These are phyloP conservation scores for Gadopsis marmoratus DNA, from an alignment of 2,797 vertebrate genomes.

Conservation along the genomic window DNA sequence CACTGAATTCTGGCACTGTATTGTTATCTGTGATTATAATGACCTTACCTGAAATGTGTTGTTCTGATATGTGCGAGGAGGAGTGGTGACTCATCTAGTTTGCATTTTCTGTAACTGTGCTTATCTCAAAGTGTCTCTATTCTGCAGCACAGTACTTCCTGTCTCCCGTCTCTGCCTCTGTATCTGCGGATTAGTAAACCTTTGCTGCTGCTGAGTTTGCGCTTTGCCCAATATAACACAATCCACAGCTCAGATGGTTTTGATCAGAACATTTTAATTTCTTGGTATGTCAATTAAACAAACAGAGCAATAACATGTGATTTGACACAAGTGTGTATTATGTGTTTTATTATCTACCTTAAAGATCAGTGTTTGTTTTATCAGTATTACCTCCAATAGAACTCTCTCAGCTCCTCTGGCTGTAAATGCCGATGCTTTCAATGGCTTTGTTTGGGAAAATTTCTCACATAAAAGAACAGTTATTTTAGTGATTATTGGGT, in stretches of 20 bases:
- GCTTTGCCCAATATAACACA: conserved; percentile 39
- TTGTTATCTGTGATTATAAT: conserved; percentile 82
- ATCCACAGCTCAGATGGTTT: conserved; percentile 41
- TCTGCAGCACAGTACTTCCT: conserved; percentile 70
- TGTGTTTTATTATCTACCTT: neutral
- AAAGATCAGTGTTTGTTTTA: conserved; percentile 14
- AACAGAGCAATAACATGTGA: conserved; percentile 7
- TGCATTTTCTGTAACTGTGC: conserved; percentile 75
- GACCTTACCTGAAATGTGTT: conserved; percentile 80
- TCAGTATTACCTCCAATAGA: conserved; percentile 11
- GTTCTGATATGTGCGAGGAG: conserved; percentile 69
- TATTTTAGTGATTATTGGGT: conserved; percentile 38
- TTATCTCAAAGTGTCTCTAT: conserved; percentile 80
- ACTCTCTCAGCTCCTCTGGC: conserved; percentile 13
- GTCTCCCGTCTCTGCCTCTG: conserved; percentile 60
- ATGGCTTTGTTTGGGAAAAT: conserved; percentile 25
- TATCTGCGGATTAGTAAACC: conserved; percentile 63
- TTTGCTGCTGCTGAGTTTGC: conserved; percentile 64
- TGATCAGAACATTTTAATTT: conserved; percentile 46
- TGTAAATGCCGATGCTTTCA: conserved; percentile 38
- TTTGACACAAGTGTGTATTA: conserved; percentile 10
- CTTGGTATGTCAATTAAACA: conserved; percentile 19
- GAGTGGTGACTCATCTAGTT: conserved; percentile 82
- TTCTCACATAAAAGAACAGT: conserved; percentile 25
- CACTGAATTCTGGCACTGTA: conserved; percentile 50